Evolutionary conservation across 1,140 invertebrate genomes (phyloP).

Genomic region (Scaptodrosophila lebanonensis): DNA sequence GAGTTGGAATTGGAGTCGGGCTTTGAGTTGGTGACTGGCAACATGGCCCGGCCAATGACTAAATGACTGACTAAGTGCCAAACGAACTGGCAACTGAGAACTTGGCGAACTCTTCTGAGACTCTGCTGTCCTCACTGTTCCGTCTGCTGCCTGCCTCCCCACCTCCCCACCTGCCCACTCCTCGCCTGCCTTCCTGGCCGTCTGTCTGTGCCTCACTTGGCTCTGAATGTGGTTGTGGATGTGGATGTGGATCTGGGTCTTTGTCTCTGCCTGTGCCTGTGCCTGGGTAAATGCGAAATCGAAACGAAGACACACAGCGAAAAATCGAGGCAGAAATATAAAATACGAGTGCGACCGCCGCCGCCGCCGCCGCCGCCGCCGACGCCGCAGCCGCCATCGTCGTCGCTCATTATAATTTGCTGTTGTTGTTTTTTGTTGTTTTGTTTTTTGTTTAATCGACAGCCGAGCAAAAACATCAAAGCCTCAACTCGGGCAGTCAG

Average conservation of each 20-base stretch:
- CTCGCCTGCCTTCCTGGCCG: too few relatives aligned
- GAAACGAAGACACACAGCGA: conserved; percentile 35
- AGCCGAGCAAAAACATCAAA: conserved; percentile 63
- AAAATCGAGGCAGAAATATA: conserved; percentile 62
- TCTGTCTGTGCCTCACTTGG: too few relatives aligned
- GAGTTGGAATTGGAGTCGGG: conserved; percentile 8
- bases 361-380: conserved; percentile 20
- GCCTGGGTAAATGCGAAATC: conserved; percentile 59
- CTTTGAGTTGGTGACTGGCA: conserved; percentile 17
- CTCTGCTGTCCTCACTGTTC: too few relatives aligned
- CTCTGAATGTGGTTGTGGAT: conserved; percentile 11
- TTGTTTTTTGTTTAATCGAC: conserved; percentile 73
- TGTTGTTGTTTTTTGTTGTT: too few relatives aligned
- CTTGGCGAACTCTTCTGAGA: too few relatives aligned
- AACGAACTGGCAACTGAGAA: conserved; percentile 20
- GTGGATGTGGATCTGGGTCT: neutral
- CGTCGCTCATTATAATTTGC: conserved; percentile 71
- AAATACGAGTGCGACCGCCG: conserved; percentile 58
- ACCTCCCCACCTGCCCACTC: too few relatives aligned
- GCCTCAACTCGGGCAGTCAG: conserved; percentile 29
- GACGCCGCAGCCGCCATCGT: conserved; percentile 19
- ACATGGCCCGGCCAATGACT: conserved; percentile 55
- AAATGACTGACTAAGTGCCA: conserved; percentile 74
- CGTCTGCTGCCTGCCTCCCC: too few relatives aligned
- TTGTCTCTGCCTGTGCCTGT: neutral